Evolutionary conservation across 2,888 invertebrate genomes (phyloP), one percentile per base, ranked within the genome.

Genomic region (Microctonus hyperodae): DNA sequence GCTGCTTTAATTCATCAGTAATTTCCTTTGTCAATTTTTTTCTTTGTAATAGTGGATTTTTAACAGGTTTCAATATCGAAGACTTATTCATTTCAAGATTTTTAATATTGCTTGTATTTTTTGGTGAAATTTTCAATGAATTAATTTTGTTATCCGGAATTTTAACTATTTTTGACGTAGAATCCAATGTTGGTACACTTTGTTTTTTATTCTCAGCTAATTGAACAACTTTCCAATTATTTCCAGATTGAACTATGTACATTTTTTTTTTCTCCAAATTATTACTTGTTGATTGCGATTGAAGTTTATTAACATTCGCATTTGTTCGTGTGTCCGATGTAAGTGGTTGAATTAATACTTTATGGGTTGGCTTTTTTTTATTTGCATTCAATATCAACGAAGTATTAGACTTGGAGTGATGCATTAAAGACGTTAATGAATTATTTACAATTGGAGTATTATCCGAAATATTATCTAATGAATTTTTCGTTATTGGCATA

Each of bases 141-240:
- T n/a, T n/a, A n/a, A n/a, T n/a, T n/a, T n/a, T n/a, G n/a, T n/a
- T n/a, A n/a, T n/a, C n/a, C n/a, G n/a, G n/a, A n/a, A n/a, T n/a
- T n/a, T n/a, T n/a, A n/a, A n/a, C n/a, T n/a, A n/a, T n/a, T n/a
- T n/a, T n/a, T n/a, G n/a, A n/a, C n/a, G n/a, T 44, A 9, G 11
- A 11, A 9, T 22, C 25, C 11, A n/a, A 13, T 25, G 22, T 50
- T 23, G 0, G 11, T 13, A 11, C 6, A 25, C 23, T n/a, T 13
- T 50, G 2, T 13, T 50, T 3, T 13, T 11, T 11, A 7, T 31
- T 31, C 7, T 31, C 55, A 10, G n/a, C 2, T 1, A 69, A 10
- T 69, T 71, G 63, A 0, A 64, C 56, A 65, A 71, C 62, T 37
- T 61, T 65, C 69, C 67, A 69, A 13, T 51, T 65, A 7, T 57